These are phyloP conservation scores for Leuctra nigra DNA, from an alignment of 2,888 invertebrate species.

Conservation along the genomic window DNA sequence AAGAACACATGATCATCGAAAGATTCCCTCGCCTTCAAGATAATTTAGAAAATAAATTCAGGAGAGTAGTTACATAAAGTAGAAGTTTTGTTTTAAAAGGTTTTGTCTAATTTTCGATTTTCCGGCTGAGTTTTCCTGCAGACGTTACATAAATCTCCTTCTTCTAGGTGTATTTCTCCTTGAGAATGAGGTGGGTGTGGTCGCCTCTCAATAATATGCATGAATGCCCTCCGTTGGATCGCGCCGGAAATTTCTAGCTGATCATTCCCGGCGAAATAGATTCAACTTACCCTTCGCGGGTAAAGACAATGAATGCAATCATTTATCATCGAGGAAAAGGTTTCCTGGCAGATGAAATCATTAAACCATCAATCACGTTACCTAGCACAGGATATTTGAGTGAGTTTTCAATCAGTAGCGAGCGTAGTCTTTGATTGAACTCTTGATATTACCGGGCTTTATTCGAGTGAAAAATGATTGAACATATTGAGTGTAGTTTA, in stretches of 20 bases:
- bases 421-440: no score
- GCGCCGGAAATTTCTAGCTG: neutral
- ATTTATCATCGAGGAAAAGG: neutral
- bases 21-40: no score
- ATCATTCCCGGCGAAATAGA: neutral
- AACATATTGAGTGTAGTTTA: no score
- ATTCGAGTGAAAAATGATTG: no score
- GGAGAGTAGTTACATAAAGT: no score
- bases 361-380: neutral
- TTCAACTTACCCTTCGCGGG: neutral
- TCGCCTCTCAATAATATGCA: conserved; percentile 1
- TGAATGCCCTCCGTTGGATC: neutral
- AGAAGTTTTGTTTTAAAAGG: no score
- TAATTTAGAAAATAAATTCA: no score
- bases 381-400: no score
- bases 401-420: no score
- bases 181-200: neutral
- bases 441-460: no score
- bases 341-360: neutral
- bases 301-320: neutral
- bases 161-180: neutral
- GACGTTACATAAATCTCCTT: neutral
- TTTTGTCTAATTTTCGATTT: neutral
- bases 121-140: neutral
- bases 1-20: no score